A percentile compares a stretch with the other conserved stretches of the same genome.
Conservation (phyloP, 2,797 vertebrate species). For the Dipus sagitta region DNA sequence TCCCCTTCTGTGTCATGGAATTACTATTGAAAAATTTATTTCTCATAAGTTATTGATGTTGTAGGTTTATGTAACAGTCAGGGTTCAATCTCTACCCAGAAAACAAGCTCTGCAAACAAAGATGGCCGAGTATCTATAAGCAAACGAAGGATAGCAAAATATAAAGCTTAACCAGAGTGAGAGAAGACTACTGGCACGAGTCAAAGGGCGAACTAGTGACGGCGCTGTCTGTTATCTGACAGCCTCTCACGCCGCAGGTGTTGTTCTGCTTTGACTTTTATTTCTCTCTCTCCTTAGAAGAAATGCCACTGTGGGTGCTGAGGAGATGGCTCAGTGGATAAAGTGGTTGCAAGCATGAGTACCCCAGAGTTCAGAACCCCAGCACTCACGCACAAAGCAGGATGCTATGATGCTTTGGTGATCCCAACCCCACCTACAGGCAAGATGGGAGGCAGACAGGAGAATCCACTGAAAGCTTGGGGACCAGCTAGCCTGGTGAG, state of each 20-base stretch:
- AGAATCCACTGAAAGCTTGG: too few species aligned
- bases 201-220: neutral
- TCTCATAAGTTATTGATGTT: neutral
- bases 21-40: neutral
- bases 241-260: neutral
- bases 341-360: too few species aligned
- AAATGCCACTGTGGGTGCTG: neutral
- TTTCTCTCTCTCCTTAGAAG: neutral
- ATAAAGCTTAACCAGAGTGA: neutral
- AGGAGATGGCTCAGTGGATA: too few species aligned
- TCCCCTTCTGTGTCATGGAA: neutral
- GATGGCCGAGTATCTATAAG: neutral
- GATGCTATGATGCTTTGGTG: too few species aligned
- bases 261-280: neutral
- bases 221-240: neutral
- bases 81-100: neutral
- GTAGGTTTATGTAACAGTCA: neutral
- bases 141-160: neutral
- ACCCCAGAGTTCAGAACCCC: too few species aligned
- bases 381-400: too few species aligned
- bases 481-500: too few species aligned
- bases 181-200: neutral
- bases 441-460: too few species aligned
- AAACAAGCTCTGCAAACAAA: conserved; percentile 19
- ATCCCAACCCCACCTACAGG: too few species aligned